phyloP scores from a whole-genome alignment of 2,797 vertebrate genomes.

The Alcedo quadribrachys region DNA sequence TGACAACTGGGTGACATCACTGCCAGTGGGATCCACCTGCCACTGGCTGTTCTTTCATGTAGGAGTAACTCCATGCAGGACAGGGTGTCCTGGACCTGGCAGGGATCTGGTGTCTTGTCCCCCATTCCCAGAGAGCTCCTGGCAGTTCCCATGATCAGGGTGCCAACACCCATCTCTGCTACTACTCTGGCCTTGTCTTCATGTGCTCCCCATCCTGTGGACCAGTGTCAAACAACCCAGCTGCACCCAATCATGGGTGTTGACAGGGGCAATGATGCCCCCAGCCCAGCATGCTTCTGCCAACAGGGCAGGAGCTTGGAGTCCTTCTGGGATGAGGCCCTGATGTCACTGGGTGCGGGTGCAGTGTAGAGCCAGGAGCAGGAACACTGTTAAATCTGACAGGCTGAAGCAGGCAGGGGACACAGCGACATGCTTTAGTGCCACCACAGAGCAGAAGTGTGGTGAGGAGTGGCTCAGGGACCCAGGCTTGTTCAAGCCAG shows the following conservation, averaged over 20 bases:
- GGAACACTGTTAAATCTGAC: too few species aligned
- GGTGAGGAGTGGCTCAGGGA: too few species aligned
- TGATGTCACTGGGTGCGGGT: neutral
- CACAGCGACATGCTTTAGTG: accelerated
- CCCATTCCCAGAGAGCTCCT: accelerated
- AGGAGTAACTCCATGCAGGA: neutral
- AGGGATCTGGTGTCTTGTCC: accelerated
- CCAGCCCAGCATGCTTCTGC: accelerated
- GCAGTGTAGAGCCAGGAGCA: neutral
- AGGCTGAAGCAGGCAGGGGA: neutral
- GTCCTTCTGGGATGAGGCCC: accelerated
- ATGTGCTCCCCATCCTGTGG: neutral
- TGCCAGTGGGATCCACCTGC: neutral
- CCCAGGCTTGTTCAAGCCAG: too few species aligned
- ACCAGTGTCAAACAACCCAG: neutral
- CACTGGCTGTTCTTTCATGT: accelerated
- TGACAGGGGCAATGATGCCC: accelerated
- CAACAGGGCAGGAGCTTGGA: neutral
- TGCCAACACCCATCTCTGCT: neutral
- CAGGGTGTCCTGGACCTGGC: neutral
- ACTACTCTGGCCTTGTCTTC: neutral
- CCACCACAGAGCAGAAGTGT: too few species aligned
- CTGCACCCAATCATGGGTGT: accelerated
- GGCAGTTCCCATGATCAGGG: accelerated
- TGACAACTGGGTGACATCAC: accelerated